Base-by-base conservation (phyloP, 2,888 invertebrate species). In the Clostera curtula region DNA sequence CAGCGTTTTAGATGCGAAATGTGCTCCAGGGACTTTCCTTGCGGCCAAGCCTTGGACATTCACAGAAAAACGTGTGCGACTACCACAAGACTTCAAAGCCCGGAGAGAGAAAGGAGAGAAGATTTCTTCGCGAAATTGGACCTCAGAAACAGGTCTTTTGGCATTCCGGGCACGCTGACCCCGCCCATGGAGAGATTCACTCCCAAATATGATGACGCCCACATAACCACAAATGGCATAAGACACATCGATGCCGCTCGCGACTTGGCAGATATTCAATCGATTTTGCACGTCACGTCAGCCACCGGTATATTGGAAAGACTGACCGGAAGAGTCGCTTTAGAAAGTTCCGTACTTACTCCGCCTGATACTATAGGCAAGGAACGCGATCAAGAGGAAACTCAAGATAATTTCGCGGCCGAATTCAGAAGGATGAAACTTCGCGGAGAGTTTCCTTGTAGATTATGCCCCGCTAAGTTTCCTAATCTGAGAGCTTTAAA, bases 391-490 rank as follows among this genome's bases (percentile, higher is more conserved):
- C 70, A 70, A 36, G 76, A 93, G 56, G 94, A 94, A 62, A 89
- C 90, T 0, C 94, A 95, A 63, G 94, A 95, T 56, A 88, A 90
- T 17, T 93, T 93, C 50, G 92, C 93, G 1, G 90, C 92, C 0
- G 93, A 93, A 49, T 93, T 95, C 48, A 85, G 94, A n/a, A 89
- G 91, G 45, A 95, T 95, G 95, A 95, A 95, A 58, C 64, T 93
- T 23, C 90, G 93, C 17, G 95, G 95, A 0, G 94, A 95, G 58
- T 96, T 95, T 56, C 94, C 95, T 0, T 97, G 97, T 65, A 87
- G 95, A 34, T 82, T 96, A n/a, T 97, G 97, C 68, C 87, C 90
- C 0, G 90, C 92, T 0, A 89, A 94, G 13, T 96, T 96, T 61
- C 94, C 95, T 1, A 97, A 96, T 60, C 80, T 96, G 17, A 87